A percentile compares a stretch with the other conserved stretches of the same genome.
These are phyloP conservation scores for Acanthis flammea DNA, from an alignment of 2,797 vertebrate genomes.

Conservation along the genomic window DNA sequence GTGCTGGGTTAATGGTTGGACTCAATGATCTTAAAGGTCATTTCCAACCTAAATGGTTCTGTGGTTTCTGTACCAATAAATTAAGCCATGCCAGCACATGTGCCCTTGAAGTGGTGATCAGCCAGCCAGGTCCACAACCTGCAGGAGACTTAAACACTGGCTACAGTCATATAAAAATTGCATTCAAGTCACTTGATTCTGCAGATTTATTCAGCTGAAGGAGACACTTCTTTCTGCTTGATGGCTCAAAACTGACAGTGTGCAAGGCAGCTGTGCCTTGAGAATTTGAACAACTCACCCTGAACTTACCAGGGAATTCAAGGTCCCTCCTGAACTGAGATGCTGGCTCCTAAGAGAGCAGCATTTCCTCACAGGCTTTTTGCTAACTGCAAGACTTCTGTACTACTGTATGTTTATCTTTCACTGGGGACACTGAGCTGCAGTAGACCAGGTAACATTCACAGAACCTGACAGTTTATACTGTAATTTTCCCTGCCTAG, in stretches of 20 bases:
- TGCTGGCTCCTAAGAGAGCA: background rate
- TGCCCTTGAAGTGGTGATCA: background rate
- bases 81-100: background rate
- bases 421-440: background rate
- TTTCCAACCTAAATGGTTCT: background rate
- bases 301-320: background rate
- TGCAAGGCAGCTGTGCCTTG: background rate
- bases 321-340: background rate
- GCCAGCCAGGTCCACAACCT: background rate
- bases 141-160: background rate
- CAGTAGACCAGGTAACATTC: background rate
- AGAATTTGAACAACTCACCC: background rate
- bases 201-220: background rate
- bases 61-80: background rate
- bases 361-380: background rate
- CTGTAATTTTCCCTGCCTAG: background rate
- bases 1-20: background rate
- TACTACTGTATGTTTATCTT: background rate
- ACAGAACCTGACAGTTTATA: background rate
- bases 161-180: background rate
- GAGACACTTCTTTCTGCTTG: background rate
- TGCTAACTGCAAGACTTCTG: background rate
- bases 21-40: accelerated
- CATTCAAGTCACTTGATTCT: background rate
- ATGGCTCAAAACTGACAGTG: background rate